Evolutionary conservation across 2,888 invertebrate species (phyloP).

Genomic region (Anoplius nigerrimus): DNA sequence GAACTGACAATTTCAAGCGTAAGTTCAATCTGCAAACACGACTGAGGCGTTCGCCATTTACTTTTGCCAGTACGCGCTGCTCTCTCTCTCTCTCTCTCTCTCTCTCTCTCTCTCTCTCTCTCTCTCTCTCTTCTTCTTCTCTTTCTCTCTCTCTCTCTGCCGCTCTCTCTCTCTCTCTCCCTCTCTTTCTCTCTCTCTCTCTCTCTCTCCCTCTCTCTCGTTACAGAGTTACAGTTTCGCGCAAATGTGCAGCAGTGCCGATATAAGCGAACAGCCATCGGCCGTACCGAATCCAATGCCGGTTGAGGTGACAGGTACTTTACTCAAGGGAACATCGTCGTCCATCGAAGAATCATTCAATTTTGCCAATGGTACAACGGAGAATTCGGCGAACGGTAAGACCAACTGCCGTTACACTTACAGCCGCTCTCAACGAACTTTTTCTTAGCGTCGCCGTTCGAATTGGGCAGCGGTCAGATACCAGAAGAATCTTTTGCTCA

Average conservation of each 20-base stretch:
- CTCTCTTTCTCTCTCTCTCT: background rate
- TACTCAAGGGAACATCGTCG: background rate
- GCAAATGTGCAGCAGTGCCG: conserved; percentile 61
- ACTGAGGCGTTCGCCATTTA: too few relatives aligned
- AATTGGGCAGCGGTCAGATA: conserved; percentile 51
- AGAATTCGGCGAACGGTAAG: conserved; percentile 11
- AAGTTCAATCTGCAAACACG: conserved; percentile 39
- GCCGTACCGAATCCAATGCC: conserved; percentile 43
- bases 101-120: background rate
- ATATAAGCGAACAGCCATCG: conserved; percentile 47
- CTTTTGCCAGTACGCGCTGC: too few relatives aligned
- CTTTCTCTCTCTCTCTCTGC: background rate
- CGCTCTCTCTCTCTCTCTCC: too few relatives aligned
- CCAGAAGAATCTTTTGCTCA: conserved; percentile 29
- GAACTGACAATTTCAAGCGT: conserved; percentile 78
- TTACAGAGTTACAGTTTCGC: conserved; percentile 67
- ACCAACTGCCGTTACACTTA: too few relatives aligned
- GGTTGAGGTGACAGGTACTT: conserved; percentile 31
- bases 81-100: background rate
- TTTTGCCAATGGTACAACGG: too few relatives aligned
- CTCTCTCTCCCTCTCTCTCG: background rate
- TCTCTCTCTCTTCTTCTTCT: background rate
- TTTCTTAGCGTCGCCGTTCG: conserved; percentile 33
- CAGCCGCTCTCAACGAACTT: too few relatives aligned
- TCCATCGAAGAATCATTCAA: background rate